Percentiles rank a stretch among this genome's conserved stretches.
These are phyloP conservation scores for Pandemis heparana DNA, from an alignment of 2,888 invertebrate genomes.

Conservation along the genomic window DNA sequence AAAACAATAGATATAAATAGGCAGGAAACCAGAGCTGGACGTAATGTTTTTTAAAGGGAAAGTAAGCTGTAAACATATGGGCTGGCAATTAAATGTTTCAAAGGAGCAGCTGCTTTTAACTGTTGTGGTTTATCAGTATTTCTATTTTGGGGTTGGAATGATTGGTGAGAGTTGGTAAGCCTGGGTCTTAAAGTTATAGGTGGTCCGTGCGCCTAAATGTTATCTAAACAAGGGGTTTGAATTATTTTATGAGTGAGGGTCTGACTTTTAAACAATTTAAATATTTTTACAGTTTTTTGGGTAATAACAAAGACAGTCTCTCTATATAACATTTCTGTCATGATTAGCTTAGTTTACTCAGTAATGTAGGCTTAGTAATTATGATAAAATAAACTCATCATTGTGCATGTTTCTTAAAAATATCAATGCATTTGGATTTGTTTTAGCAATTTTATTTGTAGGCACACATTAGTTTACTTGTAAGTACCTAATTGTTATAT, in stretches of 20 bases:
- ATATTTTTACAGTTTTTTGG: neutral
- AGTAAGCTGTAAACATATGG: slow-evolving; percentile 53
- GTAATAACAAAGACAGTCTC: neutral
- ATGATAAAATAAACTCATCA: too few relatives aligned
- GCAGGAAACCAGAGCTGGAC: slow-evolving; percentile 32
- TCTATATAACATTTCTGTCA: neutral
- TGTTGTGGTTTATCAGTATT: slow-evolving; percentile 53
- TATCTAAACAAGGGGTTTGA: slow-evolving; percentile 27
- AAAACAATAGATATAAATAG: slow-evolving; percentile 38
- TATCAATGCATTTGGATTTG: too few relatives aligned
- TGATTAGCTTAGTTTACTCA: neutral
- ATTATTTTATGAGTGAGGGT: neutral
- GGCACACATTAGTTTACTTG: too few relatives aligned
- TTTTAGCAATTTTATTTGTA: too few relatives aligned
- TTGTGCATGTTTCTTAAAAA: too few relatives aligned
- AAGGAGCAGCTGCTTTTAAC: slow-evolving; percentile 50
- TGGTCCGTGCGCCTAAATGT: slow-evolving; percentile 31
- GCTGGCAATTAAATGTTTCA: slow-evolving; percentile 54
- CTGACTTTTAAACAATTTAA: neutral
- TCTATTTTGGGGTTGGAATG: slow-evolving; percentile 49
- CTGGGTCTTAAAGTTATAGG: slow-evolving; percentile 19
- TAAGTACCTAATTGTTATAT: too few relatives aligned
- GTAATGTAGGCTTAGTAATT: neutral
- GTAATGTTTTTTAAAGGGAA: slow-evolving; percentile 46
- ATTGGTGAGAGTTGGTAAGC: slow-evolving; percentile 42